Evolutionary conservation across 53 echinoderm and acorn worm genomes (phyloP).

Genomic region (Pentamera pediparva): DNA sequence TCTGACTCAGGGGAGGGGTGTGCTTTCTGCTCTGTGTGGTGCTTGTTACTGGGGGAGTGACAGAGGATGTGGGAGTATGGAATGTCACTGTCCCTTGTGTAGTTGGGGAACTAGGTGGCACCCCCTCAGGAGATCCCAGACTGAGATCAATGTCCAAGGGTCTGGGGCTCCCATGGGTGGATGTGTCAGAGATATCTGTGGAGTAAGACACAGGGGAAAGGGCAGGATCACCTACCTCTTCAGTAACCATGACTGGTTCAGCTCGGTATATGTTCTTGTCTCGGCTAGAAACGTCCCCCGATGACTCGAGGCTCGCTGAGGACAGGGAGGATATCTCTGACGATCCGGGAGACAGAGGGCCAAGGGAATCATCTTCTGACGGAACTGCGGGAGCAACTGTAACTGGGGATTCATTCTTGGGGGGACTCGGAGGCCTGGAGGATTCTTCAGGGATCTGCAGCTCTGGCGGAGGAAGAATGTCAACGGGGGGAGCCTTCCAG

Average conservation of each 20-base stretch:
- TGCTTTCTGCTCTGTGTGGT: slow-evolving; percentile 21
- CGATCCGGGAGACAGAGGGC: not conserved
- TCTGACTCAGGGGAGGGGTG: slow-evolving; percentile 33
- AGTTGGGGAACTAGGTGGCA: not conserved
- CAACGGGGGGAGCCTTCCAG: slow-evolving; percentile 19
- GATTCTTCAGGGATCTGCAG: not conserved
- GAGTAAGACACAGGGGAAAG: not conserved
- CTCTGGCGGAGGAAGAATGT: slow-evolving; percentile 18
- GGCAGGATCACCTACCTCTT: slow-evolving; percentile 8
- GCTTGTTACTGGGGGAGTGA: not conserved
- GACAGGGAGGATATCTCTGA: slow-evolving; percentile 5
- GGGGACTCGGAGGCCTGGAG: not conserved
- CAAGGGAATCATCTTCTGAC: not conserved
- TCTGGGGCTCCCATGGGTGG: not conserved
- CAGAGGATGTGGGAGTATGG: not conserved
- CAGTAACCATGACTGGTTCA: slow-evolving; percentile 18
- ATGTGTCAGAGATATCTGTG: not conserved
- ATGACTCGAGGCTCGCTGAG: slow-evolving; percentile 25
- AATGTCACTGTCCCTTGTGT: not conserved
- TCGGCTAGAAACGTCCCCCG: slow-evolving; percentile 8
- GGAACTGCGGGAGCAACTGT: too few species aligned
- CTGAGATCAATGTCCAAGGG: too few species aligned
- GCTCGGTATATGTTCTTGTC: slow-evolving; percentile 21
- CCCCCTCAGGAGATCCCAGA: not conserved
- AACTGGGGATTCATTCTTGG: too few species aligned